A percentile compares a stretch with the other conserved stretches of the same genome.
Evolutionary conservation across 2,888 invertebrate species (phyloP).

Genomic region (Drosophila phalerata): DNA sequence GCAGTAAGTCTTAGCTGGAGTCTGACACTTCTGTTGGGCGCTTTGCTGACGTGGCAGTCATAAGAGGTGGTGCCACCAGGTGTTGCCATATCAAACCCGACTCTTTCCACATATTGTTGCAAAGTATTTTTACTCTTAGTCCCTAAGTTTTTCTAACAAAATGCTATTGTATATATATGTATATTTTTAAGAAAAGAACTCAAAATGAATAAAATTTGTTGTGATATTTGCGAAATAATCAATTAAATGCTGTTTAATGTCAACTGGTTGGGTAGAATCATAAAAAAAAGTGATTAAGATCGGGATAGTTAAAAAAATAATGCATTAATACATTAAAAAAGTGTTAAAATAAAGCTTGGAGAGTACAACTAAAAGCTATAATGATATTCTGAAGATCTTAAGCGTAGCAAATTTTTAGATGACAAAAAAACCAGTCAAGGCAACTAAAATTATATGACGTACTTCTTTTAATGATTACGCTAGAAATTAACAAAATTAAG

Average conservation of each 20-base stretch:
- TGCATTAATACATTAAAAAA: neutral
- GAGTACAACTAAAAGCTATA: neutral
- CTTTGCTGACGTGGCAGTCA: slow-evolving; percentile 28
- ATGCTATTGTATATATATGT: slow-evolving; percentile 38
- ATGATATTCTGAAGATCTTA: neutral
- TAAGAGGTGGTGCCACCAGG: slow-evolving; percentile 3
- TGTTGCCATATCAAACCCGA: slow-evolving; percentile 6
- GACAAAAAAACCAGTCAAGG: neutral
- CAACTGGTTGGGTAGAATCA: slow-evolving; percentile 2
- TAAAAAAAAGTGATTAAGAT: neutral
- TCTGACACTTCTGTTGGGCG: slow-evolving; percentile 18
- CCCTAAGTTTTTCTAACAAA: slow-evolving; percentile 34
- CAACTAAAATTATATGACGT: neutral
- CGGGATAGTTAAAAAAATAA: neutral
- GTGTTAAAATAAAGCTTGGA: neutral
- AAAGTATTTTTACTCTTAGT: slow-evolving; percentile 51
- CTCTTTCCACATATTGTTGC: slow-evolving; percentile 52
- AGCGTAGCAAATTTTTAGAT: neutral
- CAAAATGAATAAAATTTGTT: slow-evolving; percentile 44
- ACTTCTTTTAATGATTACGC: neutral
- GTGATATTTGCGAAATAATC: slow-evolving; percentile 55
- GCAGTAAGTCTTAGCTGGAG: slow-evolving; percentile 41
- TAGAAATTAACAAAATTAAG: neutral
- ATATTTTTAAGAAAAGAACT: slow-evolving; percentile 36
- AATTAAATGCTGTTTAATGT: slow-evolving; percentile 1